Percentiles rank a stretch among this genome's conserved stretches.
Evolutionary conservation across 37 sponge, comb jelly and placozoan genomes (phyloP).

Genomic region (Theonella swinhoei): DNA sequence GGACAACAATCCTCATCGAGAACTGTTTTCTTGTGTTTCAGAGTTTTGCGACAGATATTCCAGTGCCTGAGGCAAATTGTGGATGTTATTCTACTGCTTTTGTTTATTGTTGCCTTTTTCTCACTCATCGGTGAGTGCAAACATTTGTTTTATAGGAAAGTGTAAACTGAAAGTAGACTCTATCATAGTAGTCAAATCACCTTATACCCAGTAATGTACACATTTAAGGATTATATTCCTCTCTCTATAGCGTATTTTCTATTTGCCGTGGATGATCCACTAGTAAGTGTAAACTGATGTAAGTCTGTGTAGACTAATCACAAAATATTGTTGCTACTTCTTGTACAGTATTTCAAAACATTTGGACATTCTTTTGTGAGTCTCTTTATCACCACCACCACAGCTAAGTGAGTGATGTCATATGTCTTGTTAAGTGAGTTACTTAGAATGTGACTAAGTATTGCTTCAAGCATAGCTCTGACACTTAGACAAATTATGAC

Average conservation of each 20-base stretch:
- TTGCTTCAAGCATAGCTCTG: too few relatives aligned
- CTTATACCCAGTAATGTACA: not conserved
- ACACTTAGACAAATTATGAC: too few relatives aligned
- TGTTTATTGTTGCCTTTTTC: constrained; percentile 62
- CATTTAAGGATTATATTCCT: not conserved
- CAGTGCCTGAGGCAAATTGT: constrained; percentile 62
- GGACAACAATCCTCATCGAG: too few relatives aligned
- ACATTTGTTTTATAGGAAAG: not conserved
- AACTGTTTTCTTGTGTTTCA: not conserved
- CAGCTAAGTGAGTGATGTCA: constrained; percentile 77
- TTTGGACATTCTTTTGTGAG: constrained; percentile 68
- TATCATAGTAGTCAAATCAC: not conserved
- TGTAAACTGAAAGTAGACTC: too few relatives aligned
- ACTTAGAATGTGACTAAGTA: too few relatives aligned
- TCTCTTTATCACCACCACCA: constrained; percentile 78
- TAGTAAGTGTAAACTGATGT: constrained; percentile 36
- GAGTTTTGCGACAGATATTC: constrained; percentile 67
- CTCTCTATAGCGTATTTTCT: constrained; percentile 47
- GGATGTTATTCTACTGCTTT: constrained; percentile 72
- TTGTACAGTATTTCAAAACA: constrained; percentile 56
- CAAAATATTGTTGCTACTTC: not conserved
- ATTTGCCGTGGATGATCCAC: constrained; percentile 40
- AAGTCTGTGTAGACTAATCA: too few relatives aligned
- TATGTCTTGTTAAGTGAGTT: too few relatives aligned
- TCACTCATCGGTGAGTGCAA: constrained; percentile 60